Evolutionary conservation across 2,797 vertebrate species (phyloP).

Genomic region (Sebastes minor): DNA sequence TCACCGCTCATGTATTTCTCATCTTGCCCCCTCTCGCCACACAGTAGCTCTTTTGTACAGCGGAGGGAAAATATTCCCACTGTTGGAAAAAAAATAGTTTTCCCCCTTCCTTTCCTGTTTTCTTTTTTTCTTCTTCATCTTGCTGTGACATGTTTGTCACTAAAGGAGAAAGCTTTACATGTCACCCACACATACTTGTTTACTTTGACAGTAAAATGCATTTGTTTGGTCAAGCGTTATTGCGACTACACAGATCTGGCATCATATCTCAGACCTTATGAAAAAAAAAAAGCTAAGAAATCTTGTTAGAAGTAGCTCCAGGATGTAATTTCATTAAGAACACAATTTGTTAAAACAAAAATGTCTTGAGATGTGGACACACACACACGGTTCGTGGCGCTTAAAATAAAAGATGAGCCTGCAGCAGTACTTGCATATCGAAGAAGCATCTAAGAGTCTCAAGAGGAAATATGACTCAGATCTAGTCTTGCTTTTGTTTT

Average conservation of each 20-base stretch:
- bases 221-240: background rate
- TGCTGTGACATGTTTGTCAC: slow-evolving; percentile 44
- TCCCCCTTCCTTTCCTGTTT: slow-evolving; percentile 20
- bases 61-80: slow-evolving; percentile 53
- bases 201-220: background rate
- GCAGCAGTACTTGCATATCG: background rate
- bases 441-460: background rate
- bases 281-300: background rate
- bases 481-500: background rate
- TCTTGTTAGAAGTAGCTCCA: background rate
- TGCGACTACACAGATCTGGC: background rate
- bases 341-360: background rate
- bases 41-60: slow-evolving; percentile 76
- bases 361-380: background rate
- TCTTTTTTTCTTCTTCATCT: background rate
- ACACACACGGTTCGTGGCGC: background rate
- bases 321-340: background rate
- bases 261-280: background rate
- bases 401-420: slow-evolving; percentile 16
- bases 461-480: slow-evolving; percentile 4
- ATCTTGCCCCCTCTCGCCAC: slow-evolving; percentile 44
- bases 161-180: slow-evolving; percentile 1
- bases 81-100: slow-evolving; percentile 10
- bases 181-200: slow-evolving; percentile 17
- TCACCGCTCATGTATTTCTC: slow-evolving; percentile 53